Evolutionary conservation across 2,113 vertebrate species (phyloP).

Genomic region (Pipra filicauda): DNA sequence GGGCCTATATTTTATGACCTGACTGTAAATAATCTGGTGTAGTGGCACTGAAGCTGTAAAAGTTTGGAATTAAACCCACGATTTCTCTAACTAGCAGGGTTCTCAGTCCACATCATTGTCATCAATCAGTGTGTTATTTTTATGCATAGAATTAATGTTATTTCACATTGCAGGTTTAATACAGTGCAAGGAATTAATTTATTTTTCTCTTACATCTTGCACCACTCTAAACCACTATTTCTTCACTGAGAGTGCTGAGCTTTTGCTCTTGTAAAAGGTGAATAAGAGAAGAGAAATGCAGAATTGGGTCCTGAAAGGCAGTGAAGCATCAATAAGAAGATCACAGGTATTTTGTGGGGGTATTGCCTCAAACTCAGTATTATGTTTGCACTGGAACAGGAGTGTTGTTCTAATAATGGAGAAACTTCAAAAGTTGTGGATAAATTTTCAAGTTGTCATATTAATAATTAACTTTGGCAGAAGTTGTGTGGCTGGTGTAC

Average conservation of each 20-base stretch:
- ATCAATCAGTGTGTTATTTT: not conserved
- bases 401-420: not conserved
- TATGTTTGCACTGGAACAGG: not conserved
- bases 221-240: not conserved
- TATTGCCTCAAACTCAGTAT: not conserved
- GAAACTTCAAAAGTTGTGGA: not conserved
- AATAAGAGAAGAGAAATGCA: not conserved
- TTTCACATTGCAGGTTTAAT: not conserved
- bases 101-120: not conserved
- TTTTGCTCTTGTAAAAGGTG: not conserved
- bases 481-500: not conserved
- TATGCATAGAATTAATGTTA: fast-evolving
- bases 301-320: not conserved
- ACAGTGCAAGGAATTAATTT: not conserved
- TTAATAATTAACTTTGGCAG: not conserved
- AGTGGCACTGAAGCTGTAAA: not conserved
- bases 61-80: not conserved
- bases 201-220: not conserved
- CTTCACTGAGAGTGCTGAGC: not conserved
- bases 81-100: not conserved
- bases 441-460: not conserved
- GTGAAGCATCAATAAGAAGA: not conserved
- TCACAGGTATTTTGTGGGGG: not conserved
- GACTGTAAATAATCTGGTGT: not conserved
- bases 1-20: not conserved